Evolutionary conservation across 2,113 vertebrate species (phyloP), one percentile per base, ranked within the genome.

Genomic region (Hystrix cristata): DNA sequence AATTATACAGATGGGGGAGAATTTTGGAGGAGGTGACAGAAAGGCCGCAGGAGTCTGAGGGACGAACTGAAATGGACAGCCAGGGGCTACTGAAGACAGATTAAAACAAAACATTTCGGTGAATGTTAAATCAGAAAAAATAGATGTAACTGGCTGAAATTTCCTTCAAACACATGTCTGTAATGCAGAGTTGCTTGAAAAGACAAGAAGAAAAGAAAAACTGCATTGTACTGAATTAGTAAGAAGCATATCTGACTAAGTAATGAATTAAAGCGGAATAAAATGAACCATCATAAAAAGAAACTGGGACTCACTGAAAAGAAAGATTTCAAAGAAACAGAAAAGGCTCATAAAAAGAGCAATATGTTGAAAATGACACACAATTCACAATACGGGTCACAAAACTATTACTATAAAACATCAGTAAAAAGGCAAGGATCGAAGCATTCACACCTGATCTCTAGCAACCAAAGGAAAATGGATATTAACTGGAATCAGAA

Each of bases 181-280:
- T 74, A 81, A 95, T 59, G 14, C 21, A 34, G 15, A 1, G 5
- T n/a, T 82, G 59, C 67, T 95, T 65, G 79, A 96, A 93, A 95
- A 67, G 34, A 91, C 14, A 81, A 51, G 59, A 55, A 9, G 18
- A 64, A 48, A 74, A n/a, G 19, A 38, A 25, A 25, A 34, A 38
- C 51, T 6, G 2, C 19, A 9, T 84, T 48, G 1, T 67, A 55
- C 38, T 34, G 16, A 93, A 67, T 4, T 57, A 81, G n/a, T 69
- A 59, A 87, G 25, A 95, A 81, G 38, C 18, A 60, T 55, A 89
- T 89, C 15, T 85, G 72, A 69, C 19, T 59, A 91, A 87, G 64
- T 62, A 69, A 87, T 92, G 27, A 82, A 94, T 9, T 80, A 87
- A 90, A 23, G 27, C 38, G 64, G 29, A 96, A 90, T 57, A 31